phyloP scores from a whole-genome alignment of 2,888 invertebrate species.

The Orchesella flavescens region DNA sequence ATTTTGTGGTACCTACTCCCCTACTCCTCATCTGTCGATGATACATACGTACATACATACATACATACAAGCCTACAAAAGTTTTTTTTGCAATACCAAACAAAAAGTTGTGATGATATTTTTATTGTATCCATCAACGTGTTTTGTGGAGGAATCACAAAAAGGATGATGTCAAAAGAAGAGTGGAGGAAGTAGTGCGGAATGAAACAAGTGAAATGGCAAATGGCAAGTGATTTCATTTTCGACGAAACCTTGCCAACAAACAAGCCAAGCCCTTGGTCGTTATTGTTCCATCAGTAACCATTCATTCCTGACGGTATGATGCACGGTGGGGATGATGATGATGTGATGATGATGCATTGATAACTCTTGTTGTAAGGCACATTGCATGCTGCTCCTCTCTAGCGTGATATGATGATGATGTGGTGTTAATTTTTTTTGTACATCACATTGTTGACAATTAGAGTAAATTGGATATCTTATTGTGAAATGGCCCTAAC shows the following conservation, averaged over 20 bases:
- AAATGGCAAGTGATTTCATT: slow-evolving; percentile 48
- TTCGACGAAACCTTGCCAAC: slow-evolving; percentile 35
- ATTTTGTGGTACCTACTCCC: slow-evolving; percentile 1
- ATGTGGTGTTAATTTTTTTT: too few species aligned
- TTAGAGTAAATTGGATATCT: too few species aligned
- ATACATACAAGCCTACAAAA: background rate
- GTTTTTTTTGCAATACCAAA: background rate
- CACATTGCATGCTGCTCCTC: too few species aligned
- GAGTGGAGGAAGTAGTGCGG: slow-evolving; percentile 46
- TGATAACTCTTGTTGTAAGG: too few species aligned
- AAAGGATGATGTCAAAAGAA: slow-evolving; percentile 11
- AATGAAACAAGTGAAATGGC: slow-evolving; percentile 43
- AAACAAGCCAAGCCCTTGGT: slow-evolving; percentile 2
- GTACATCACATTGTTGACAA: too few species aligned
- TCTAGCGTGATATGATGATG: too few species aligned
- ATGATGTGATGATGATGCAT: too few species aligned
- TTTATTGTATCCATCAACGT: slow-evolving; percentile 27
- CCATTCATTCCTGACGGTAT: slow-evolving; percentile 24
- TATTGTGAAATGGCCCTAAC: too few species aligned
- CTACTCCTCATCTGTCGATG: background rate
- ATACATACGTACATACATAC: background rate
- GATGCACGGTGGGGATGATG: too few species aligned
- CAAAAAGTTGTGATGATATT: slow-evolving; percentile 7
- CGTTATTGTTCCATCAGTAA: slow-evolving; percentile 33
- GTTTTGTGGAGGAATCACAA: slow-evolving; percentile 12